Evolutionary conservation across 2,113 vertebrate species (phyloP).

Genomic region (Apaloderma vittatum): DNA sequence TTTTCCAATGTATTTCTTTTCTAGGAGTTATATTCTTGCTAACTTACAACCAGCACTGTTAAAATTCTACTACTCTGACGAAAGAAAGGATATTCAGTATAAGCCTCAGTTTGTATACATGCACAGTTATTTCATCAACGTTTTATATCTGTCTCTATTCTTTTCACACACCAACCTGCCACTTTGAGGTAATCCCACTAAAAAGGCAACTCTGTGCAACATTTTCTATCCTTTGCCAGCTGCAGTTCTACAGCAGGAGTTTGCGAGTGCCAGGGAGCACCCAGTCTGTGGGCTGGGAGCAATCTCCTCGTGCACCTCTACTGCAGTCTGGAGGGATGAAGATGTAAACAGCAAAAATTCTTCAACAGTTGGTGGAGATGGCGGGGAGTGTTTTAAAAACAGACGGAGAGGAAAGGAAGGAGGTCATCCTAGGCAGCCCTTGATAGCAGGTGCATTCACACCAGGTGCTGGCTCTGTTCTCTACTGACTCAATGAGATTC

Average conservation of each 20-base stretch:
- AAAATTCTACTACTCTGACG: not conserved
- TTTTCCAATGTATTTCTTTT: not conserved
- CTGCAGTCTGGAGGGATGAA: not conserved
- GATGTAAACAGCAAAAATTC: not conserved
- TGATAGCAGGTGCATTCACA: conserved; percentile 38
- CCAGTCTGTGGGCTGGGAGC: not conserved
- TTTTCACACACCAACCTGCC: not conserved
- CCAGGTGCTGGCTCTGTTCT: conserved; percentile 26
- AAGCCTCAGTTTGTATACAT: not conserved
- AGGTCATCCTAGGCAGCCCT: not conserved
- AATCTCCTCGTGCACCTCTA: not conserved
- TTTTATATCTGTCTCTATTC: not conserved
- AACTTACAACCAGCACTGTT: not conserved
- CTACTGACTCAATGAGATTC: not conserved
- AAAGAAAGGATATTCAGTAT: not conserved
- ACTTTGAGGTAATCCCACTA: not conserved
- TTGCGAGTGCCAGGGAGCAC: not conserved
- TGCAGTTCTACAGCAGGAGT: not conserved
- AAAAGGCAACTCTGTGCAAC: not conserved
- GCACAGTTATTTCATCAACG: not conserved
- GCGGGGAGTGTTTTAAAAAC: not conserved
- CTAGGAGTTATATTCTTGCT: not conserved
- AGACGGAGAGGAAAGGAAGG: not conserved
- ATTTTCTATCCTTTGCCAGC: not conserved
- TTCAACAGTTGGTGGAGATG: not conserved